Conservation (phyloP, 2,888 invertebrate genomes). For the Abrostola tripartita region DNA sequence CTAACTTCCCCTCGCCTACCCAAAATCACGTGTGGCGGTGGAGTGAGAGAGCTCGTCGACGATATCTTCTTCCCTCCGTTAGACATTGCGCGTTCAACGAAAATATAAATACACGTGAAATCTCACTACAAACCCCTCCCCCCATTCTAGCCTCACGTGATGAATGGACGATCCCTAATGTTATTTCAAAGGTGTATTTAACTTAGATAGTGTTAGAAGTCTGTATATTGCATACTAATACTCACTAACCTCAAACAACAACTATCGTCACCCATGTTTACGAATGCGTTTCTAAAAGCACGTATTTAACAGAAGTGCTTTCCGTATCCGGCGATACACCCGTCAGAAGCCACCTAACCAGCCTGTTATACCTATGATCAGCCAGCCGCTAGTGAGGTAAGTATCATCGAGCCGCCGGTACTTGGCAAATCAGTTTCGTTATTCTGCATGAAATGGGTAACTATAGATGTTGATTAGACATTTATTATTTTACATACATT, state of each 20-base stretch:
- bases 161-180: too few species aligned
- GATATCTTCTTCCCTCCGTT: too few species aligned
- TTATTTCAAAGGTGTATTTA: too few species aligned
- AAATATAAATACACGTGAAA: too few species aligned
- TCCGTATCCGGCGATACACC: conserved; percentile 13
- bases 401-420: conserved; percentile 8
- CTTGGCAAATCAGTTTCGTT: not conserved
- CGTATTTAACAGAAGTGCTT: conserved; percentile 33
- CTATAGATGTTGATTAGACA: conserved; percentile 34
- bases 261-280: conserved; percentile 21
- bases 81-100: too few species aligned
- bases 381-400: conserved; percentile 15
- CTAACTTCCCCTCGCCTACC: too few species aligned
- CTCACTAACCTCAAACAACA: conserved; percentile 5
- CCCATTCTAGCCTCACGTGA: too few species aligned
- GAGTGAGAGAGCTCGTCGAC: too few species aligned
- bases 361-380: conserved; percentile 4
- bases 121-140: too few species aligned
- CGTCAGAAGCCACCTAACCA: not conserved
- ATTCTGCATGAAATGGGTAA: conserved; percentile 38
- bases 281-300: not conserved
- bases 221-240: too few species aligned
- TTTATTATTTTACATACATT: conserved; percentile 4
- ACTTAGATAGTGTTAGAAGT: too few species aligned
- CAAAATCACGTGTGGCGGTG: too few species aligned